Conservation (phyloP, 2,113 vertebrate genomes). For the Numenius arquata region DNA sequence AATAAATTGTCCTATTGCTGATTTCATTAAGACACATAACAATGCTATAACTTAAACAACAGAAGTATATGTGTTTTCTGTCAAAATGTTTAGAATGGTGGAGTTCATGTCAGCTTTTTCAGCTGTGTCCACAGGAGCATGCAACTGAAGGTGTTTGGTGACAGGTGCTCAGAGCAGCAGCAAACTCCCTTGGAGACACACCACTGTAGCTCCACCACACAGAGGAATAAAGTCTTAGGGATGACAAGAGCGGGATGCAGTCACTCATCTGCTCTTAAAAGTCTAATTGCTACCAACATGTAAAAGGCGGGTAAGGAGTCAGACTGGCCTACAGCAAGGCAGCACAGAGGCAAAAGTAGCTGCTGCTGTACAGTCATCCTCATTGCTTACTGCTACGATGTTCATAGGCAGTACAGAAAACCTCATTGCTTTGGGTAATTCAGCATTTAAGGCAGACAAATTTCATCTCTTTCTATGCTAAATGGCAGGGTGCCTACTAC, state of each 20-base stretch:
- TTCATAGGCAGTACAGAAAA: not conserved
- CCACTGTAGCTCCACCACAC: not conserved
- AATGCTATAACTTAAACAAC: not conserved
- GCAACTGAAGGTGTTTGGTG: rapidly evolving
- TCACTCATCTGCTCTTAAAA: not conserved
- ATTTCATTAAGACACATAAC: not conserved
- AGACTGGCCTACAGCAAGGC: not conserved
- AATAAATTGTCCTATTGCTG: not conserved
- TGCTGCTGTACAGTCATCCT: not conserved
- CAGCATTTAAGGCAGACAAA: not conserved
- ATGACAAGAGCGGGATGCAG: rapidly evolving
- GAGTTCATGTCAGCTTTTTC: not conserved
- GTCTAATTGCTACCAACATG: not conserved
- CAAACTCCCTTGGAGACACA: not conserved
- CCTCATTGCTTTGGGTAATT: not conserved
- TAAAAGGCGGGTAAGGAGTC: not conserved
- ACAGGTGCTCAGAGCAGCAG: not conserved
- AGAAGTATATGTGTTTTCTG: not conserved
- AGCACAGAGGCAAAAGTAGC: not conserved
- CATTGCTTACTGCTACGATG: not conserved
- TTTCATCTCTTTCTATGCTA: not conserved
- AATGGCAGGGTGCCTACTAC: not conserved
- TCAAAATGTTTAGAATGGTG: not conserved
- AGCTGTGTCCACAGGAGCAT: not conserved
- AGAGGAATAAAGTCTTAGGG: not conserved